Conservation (phyloP, 2,888 invertebrate genomes). For the Erebia ligea region DNA sequence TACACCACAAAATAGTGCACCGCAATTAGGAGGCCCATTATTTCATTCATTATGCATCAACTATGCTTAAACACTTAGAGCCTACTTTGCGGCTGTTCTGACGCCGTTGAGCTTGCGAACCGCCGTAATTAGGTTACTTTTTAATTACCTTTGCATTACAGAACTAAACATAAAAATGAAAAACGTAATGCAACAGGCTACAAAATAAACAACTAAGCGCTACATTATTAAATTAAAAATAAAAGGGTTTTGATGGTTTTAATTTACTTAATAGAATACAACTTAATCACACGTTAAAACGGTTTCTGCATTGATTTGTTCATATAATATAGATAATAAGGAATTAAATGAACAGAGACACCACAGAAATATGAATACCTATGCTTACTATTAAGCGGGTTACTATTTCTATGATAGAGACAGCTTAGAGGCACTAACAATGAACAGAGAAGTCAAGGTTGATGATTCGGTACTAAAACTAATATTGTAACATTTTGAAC, state of each 20-base stretch:
- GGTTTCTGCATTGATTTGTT: neutral
- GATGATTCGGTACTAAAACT: neutral
- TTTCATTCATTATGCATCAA: conserved; percentile 43
- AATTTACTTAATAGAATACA: neutral
- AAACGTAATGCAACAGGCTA: neutral
- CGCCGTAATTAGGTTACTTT: conserved; percentile 14
- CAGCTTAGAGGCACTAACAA: too few species aligned
- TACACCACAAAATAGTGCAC: conserved; percentile 54
- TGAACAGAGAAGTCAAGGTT: too few species aligned
- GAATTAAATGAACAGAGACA: too few species aligned
- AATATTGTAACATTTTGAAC: neutral
- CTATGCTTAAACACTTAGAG: conserved; percentile 21
- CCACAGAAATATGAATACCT: too few species aligned
- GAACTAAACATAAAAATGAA: neutral
- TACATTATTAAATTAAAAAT: too few species aligned
- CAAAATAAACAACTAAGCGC: neutral
- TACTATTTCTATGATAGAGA: too few species aligned
- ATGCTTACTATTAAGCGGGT: too few species aligned
- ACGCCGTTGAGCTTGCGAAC: neutral
- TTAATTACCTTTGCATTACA: conserved; percentile 3
- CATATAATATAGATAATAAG: too few species aligned
- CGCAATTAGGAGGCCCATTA: conserved; percentile 55
- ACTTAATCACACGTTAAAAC: neutral
- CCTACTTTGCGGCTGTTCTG: conserved; percentile 21
- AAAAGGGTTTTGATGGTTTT: neutral